Evolutionary conservation across 2,888 invertebrate genomes (phyloP).

Genomic region (Cepaea hortensis): DNA sequence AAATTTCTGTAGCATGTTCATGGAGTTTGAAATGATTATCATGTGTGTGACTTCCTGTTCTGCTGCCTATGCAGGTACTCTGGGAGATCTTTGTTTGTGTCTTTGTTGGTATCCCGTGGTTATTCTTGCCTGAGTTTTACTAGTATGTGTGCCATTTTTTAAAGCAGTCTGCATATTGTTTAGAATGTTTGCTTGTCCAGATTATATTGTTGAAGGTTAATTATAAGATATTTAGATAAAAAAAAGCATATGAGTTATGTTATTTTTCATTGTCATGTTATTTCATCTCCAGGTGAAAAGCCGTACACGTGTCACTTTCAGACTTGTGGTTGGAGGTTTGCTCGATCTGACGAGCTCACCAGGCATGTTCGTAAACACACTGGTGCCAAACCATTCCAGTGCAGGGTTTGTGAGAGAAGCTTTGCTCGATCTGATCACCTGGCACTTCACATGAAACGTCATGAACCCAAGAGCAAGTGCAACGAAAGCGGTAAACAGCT

Average conservation of each 20-base stretch:
- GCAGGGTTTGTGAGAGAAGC: slow-evolving; percentile 79
- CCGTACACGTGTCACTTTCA: slow-evolving; percentile 80
- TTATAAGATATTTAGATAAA: too few species aligned
- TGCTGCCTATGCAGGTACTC: too few species aligned
- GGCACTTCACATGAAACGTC: slow-evolving; percentile 81
- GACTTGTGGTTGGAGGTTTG: slow-evolving; percentile 80
- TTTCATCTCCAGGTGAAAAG: slow-evolving; percentile 77
- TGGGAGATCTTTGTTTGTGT: too few species aligned
- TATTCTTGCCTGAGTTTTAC: too few species aligned
- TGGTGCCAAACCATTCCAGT: slow-evolving; percentile 81
- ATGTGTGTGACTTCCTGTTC: too few species aligned
- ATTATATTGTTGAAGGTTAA: too few species aligned
- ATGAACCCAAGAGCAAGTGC: slow-evolving; percentile 84
- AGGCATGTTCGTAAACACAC: slow-evolving; percentile 81
- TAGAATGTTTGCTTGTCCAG: too few species aligned
- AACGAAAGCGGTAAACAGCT: slow-evolving; percentile 22
- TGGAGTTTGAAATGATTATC: too few species aligned
- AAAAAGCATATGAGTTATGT: background rate
- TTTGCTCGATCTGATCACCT: slow-evolving; percentile 81
- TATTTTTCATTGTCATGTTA: background rate
- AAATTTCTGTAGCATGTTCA: too few species aligned
- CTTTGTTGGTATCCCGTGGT: too few species aligned
- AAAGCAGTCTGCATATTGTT: too few species aligned
- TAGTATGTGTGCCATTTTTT: too few species aligned
- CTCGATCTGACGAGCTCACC: slow-evolving; percentile 80